Conservation (phyloP, 2,113 vertebrate species). For the Taxidea taxus region DNA sequence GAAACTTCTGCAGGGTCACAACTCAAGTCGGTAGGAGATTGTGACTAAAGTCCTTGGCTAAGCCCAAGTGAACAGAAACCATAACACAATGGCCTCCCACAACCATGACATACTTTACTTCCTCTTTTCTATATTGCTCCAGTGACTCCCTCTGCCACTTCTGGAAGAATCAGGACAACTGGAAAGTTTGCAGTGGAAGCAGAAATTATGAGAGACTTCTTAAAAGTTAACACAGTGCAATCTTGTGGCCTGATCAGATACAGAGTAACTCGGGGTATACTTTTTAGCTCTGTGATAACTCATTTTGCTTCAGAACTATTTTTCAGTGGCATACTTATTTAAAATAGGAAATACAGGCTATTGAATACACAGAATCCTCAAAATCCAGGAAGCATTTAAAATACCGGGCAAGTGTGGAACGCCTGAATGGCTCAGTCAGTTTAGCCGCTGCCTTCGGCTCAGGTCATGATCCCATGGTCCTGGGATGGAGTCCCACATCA, state of each 20-base stretch:
- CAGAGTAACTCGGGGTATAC: background rate
- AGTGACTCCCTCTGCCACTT: background rate
- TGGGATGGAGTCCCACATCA: too few species aligned
- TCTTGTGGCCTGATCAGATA: background rate
- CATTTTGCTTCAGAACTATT: background rate
- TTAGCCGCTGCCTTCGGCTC: too few species aligned
- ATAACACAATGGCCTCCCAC: background rate
- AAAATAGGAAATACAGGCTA: background rate
- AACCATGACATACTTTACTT: background rate
- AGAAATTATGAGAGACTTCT: background rate
- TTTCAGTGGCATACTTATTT: background rate
- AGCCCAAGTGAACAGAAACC: background rate
- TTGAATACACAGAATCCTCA: background rate
- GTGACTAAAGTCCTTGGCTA: background rate
- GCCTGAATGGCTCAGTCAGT: too few species aligned
- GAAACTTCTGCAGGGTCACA: background rate
- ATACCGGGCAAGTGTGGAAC: background rate
- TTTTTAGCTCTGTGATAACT: background rate
- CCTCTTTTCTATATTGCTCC: background rate
- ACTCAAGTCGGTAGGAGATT: background rate
- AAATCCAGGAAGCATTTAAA: background rate
- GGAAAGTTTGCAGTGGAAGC: background rate
- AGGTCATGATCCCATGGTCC: too few species aligned
- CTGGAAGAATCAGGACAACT: accelerated
- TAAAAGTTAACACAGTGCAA: background rate